Base-by-base conservation (phyloP, 2,888 invertebrate genomes). In the Thumatha senex region DNA sequence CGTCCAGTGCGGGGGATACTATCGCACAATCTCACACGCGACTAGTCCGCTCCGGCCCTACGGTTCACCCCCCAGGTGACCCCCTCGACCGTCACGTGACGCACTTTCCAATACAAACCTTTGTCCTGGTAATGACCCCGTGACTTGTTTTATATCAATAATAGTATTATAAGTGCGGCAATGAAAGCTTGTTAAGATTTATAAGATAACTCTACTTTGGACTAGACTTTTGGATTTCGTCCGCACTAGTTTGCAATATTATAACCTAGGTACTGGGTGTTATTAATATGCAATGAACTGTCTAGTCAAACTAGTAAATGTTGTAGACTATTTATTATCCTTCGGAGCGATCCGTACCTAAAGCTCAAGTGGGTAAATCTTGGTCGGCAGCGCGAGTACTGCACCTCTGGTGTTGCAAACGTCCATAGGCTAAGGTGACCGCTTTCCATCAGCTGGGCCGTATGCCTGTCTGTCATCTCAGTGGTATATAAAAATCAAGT, bases 21-120 rank as follows among this genome's bases (percentile, higher is more conserved):
- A 86, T 87, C 87, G 82, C 74, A 70, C 75, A 77, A 87, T 85
- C 86, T 71, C 67, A 74, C 87, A 86, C 87, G 86, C 85, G 77
- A 85, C 66, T 59, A 44, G 18, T 50, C 52, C 48, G 55, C 61
- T 58, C 53, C 54, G 51, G 51, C 48, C 54, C 58, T 51, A 46
- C n/a, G 30, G 44, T 56, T 50, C 50, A 13, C 46, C 46, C 31
- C n/a, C 51, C 43, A 1, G 18, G 39, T 24, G 2, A 35, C 35
- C 62, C 61, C 61, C 58, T 55, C 61, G 58, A 56, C 35, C 40
- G 52, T 72, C 78, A 76, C 80, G 78, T 74, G 80, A 76, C 77
- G 68, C 74, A 68, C 80, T 76, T 76, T 75, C 78, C 80, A 73
- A 82, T 76, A 74, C 70, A 52, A 56, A 56, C 64, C 70, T 76